phyloP scores from a whole-genome alignment of 1,140 invertebrate species.

The Psix sp. region DNA sequence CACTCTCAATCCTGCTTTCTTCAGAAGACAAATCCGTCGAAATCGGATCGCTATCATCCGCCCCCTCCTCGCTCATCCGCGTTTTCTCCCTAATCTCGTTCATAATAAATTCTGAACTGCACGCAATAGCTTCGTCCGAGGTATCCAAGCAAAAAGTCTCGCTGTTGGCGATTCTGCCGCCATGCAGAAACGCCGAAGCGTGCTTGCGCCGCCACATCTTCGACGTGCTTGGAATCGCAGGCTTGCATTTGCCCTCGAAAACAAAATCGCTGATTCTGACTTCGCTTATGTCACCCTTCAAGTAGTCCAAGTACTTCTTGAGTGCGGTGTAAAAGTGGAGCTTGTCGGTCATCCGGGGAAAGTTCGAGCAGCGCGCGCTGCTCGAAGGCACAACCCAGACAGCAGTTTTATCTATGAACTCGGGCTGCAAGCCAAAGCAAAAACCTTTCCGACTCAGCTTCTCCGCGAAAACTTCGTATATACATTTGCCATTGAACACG shows the following conservation, averaged over 20 bases:
- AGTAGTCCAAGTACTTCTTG: constrained; percentile 68
- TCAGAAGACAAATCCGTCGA: no score
- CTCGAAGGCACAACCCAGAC: constrained; percentile 75
- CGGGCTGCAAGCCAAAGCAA: constrained; percentile 70
- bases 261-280: constrained; percentile 65
- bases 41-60: no score
- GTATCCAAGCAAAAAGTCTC: constrained; percentile 64
- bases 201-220: constrained; percentile 72
- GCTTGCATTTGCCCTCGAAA: constrained; percentile 69
- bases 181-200: constrained; percentile 65
- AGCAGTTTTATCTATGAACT: constrained; percentile 64
- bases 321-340: constrained; percentile 71
- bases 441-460: constrained; percentile 62
- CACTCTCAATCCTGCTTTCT: no score
- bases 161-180: constrained; percentile 69
- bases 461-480: constrained; percentile 69
- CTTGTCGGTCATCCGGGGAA: constrained; percentile 73
- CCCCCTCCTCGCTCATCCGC: constrained; percentile 4
- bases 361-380: constrained; percentile 74
- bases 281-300: constrained; percentile 67
- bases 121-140: constrained; percentile 63
- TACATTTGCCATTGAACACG: constrained; percentile 75
- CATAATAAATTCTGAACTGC: constrained; percentile 65
- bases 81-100: constrained; percentile 36
- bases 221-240: constrained; percentile 65